A percentile compares a stretch with the other conserved stretches of the same genome.
These are phyloP conservation scores for Cephus cinctus DNA, from an alignment of 1,140 invertebrate genomes.

Conservation along the genomic window DNA sequence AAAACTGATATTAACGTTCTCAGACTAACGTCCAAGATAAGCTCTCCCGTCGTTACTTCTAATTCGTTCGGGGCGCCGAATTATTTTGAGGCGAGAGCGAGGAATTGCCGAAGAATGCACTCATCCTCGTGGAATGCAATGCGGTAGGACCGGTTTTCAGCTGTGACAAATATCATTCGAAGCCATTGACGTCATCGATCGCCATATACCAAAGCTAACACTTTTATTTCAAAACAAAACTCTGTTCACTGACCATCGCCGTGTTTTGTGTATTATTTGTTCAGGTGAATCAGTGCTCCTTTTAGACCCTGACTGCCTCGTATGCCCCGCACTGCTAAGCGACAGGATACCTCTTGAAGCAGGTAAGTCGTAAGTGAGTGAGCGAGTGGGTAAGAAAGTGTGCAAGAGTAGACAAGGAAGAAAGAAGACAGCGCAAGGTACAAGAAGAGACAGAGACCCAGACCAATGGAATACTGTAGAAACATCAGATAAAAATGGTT, in stretches of 20 bases:
- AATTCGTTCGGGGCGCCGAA: background rate
- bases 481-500: no score
- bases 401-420: no score
- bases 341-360: no score
- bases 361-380: no score
- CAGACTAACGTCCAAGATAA: constrained; percentile 1
- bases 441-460: no score
- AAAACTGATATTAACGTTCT: background rate
- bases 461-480: no score
- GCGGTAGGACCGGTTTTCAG: constrained; percentile 27
- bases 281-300: background rate
- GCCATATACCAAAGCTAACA: constrained; percentile 9
- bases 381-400: no score
- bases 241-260: constrained; percentile 7
- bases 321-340: no score
- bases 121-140: constrained; percentile 18
- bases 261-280: constrained; percentile 14
- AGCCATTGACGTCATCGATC: no score
- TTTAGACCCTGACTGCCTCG: no score
- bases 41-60: background rate
- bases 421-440: no score
- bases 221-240: constrained; percentile 6
- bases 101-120: constrained; percentile 10
- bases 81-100: background rate
- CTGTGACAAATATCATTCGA: constrained; percentile 22